phyloP scores from a whole-genome alignment of 2,888 invertebrate species.

The Drosophila lacicola region DNA sequence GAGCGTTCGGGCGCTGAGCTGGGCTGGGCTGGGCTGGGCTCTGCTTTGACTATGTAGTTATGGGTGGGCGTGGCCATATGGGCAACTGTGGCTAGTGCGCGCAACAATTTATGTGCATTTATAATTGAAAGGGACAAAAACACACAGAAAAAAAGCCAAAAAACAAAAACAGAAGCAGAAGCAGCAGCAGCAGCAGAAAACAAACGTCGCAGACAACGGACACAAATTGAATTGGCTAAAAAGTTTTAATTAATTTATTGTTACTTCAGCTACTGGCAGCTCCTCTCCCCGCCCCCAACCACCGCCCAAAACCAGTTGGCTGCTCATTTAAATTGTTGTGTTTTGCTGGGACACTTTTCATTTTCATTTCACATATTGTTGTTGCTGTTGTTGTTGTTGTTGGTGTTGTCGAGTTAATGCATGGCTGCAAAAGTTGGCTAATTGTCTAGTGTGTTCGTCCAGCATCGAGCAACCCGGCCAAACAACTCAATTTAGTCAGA shows the following conservation, averaged over 20 bases:
- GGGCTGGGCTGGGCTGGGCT: too few species aligned
- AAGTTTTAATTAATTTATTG: conserved; percentile 81
- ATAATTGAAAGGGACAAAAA: conserved; percentile 74
- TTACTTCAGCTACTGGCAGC: conserved; percentile 69
- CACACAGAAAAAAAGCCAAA: conserved; percentile 13
- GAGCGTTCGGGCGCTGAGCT: conserved; percentile 19
- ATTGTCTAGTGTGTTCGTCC: conserved; percentile 59
- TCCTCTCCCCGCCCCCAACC: neutral
- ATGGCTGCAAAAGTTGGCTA: conserved; percentile 76
- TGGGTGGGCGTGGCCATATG: conserved; percentile 43
- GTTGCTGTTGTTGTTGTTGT: conserved; percentile 25
- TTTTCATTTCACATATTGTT: conserved; percentile 42
- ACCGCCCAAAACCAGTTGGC: conserved; percentile 24
- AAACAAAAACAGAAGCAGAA: conserved; percentile 8
- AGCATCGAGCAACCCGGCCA: conserved; percentile 1
- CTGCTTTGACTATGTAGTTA: conserved; percentile 1
- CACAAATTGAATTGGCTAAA: conserved; percentile 82
- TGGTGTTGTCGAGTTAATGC: conserved; percentile 69
- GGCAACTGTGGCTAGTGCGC: conserved; percentile 25
- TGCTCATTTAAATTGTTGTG: conserved; percentile 72
- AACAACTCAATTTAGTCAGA: conserved; percentile 43
- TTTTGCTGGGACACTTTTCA: conserved; percentile 55
- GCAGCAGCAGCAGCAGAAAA: conserved; percentile 21
- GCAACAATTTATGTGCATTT: conserved; percentile 79
- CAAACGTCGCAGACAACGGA: conserved; percentile 68